A percentile compares a stretch with the other conserved stretches of the same genome.
These are phyloP conservation scores for Pomatostomus ruficeps DNA, from an alignment of 2,113 vertebrate genomes.

Conservation along the genomic window DNA sequence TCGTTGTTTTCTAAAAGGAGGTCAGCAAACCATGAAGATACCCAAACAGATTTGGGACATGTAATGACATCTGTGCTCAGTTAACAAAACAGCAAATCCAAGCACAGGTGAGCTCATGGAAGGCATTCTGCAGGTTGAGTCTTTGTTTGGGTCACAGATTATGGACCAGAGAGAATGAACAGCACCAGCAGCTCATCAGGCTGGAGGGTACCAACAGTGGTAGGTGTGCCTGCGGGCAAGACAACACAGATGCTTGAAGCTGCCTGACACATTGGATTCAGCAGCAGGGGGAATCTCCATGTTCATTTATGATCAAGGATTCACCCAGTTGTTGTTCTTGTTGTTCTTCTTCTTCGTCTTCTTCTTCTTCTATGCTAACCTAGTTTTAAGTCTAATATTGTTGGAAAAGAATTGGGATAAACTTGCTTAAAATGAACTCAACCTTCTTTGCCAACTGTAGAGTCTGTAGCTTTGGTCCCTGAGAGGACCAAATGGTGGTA, in stretches of 20 bases:
- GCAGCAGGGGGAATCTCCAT: background rate
- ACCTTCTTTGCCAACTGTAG: background rate
- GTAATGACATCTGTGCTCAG: background rate
- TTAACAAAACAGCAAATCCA: background rate
- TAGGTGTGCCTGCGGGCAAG: background rate
- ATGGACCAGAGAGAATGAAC: background rate
- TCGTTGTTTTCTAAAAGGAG: background rate
- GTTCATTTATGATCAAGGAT: background rate
- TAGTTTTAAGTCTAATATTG: background rate
- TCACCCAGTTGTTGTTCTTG: background rate
- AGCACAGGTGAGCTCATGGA: background rate
- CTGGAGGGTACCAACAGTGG: background rate
- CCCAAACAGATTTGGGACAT: background rate
- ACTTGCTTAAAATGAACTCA: background rate
- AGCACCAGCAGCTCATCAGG: background rate
- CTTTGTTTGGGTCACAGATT: background rate
- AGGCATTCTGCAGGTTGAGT: background rate
- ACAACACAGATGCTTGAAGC: background rate
- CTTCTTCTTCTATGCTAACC: background rate
- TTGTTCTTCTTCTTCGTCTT: too few species aligned
- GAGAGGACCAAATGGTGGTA: background rate
- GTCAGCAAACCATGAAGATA: background rate
- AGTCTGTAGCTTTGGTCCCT: background rate
- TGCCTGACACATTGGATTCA: background rate
- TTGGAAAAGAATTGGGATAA: background rate